Base-by-base conservation (phyloP, 2,113 vertebrate genomes). In the Ciconia stormi region DNA sequence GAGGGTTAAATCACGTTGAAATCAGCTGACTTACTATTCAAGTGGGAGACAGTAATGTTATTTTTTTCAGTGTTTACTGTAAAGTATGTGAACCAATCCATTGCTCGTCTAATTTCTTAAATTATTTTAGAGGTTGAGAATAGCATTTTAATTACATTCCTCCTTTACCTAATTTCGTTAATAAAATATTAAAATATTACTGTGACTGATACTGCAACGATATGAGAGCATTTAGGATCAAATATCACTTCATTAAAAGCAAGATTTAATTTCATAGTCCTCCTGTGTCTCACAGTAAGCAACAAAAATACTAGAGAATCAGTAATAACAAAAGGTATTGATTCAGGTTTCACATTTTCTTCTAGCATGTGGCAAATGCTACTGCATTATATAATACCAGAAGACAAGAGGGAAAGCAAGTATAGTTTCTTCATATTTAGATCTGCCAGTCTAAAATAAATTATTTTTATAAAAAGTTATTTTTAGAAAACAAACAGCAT, bases 81-180 rank as follows among this genome's bases (percentile, higher is more conserved):
- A 34, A 86, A 66, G 36, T 78, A 62, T 55, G 17, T 53, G 83
- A 91, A 71, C 22, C 5, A 7, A 72, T 84, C 56, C 56, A 46
- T 67, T 4, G 2, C 69, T 91, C 5, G 0, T 34, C 26, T 76
- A 62, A 63, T 84, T 67, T 87, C 47, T 50, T 46, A 53, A 78
- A 82, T 83, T 81, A 87, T 76, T 93, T 84, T 76, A 78, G 69
- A 72, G 36, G 44, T 53, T 89, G 40, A 91, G 42, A 95, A 67
- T 36, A 79, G 61, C 26, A 52, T 91, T 96, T 92, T 82, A 91
- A 89, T 95, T 87, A 80, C 55, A 63, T 66, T 89, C 47, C 18
- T 95, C 42, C 59, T 93, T 96, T 87, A 79, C 61, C 34, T 86
- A 62, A 56, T 90, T 87, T 70, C 90, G 25, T 61, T 90, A 90